These are phyloP conservation scores for Macaca fascicularis DNA, from an alignment of 2,113 vertebrate species.

Conservation along the genomic window DNA sequence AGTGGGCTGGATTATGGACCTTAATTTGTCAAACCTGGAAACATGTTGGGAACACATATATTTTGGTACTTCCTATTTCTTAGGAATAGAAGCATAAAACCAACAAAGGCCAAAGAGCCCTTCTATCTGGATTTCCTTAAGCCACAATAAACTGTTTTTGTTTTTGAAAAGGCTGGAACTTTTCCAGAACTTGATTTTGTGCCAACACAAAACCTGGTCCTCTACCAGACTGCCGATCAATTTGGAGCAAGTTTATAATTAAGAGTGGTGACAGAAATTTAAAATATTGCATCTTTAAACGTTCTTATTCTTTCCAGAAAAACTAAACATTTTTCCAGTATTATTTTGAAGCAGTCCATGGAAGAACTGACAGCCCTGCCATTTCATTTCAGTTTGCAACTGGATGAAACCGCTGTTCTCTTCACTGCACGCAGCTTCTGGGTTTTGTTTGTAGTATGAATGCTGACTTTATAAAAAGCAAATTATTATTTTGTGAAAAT, in stretches of 20 bases:
- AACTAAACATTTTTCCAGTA: background rate
- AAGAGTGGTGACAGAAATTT: background rate
- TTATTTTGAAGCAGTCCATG: background rate
- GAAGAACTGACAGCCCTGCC: background rate
- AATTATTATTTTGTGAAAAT: slow-evolving; percentile 28
- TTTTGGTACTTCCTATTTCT: background rate
- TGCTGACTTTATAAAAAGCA: slow-evolving; percentile 10
- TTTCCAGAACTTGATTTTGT: background rate
- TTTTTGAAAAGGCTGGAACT: background rate
- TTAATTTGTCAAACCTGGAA: background rate
- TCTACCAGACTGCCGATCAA: background rate
- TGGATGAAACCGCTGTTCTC: background rate
- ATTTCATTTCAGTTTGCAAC: slow-evolving; percentile 40
- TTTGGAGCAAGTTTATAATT: background rate
- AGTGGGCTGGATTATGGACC: background rate
- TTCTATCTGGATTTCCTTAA: background rate
- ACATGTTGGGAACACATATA: background rate
- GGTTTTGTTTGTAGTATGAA: background rate
- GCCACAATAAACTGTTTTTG: background rate
- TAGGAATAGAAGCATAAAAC: background rate
- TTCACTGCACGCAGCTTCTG: background rate
- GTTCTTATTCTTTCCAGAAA: background rate
- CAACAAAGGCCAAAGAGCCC: background rate
- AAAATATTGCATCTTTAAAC: background rate
- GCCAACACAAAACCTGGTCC: background rate